Conservation (phyloP, 1,140 invertebrate genomes). For the Brachionus manjavacas region DNA sequence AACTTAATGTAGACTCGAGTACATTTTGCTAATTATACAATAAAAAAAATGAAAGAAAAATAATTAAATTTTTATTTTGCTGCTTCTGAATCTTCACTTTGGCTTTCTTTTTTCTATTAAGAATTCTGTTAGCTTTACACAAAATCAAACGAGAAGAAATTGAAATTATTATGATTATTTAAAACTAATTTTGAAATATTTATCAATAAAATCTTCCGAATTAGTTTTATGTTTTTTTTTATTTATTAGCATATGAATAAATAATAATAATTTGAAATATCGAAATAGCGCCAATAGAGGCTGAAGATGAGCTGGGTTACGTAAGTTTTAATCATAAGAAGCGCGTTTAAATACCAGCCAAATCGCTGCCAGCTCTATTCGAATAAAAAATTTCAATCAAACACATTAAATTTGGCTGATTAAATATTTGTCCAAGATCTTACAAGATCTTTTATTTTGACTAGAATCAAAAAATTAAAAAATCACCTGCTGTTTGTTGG, state of each 20-base stretch:
- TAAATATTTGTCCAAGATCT: not conserved
- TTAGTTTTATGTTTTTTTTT: not conserved
- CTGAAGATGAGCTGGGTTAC: not conserved
- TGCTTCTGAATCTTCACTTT: not conserved
- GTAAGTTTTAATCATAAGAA: not conserved
- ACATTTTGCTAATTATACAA: not conserved
- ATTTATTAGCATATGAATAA: constrained; percentile 27
- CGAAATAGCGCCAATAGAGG: constrained; percentile 7
- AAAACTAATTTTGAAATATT: constrained; percentile 28
- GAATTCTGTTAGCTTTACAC: constrained; percentile 1
- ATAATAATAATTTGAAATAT: constrained; percentile 22
- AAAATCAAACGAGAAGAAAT: constrained; percentile 18
- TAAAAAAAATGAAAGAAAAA: not conserved
- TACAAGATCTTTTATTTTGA: not conserved
- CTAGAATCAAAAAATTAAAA: not conserved
- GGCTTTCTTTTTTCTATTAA: not conserved
- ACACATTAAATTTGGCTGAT: not conserved
- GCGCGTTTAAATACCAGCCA: not conserved
- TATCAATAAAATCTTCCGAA: constrained; percentile 22
- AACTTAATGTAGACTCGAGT: not conserved
- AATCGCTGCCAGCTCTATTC: not conserved
- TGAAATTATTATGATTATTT: constrained; percentile 34
- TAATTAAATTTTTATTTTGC: not conserved
- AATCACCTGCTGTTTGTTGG: not conserved
- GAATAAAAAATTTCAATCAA: not conserved